phyloP scores from a whole-genome alignment of 2,797 vertebrate genomes.

The Echiichthys vipera region DNA sequence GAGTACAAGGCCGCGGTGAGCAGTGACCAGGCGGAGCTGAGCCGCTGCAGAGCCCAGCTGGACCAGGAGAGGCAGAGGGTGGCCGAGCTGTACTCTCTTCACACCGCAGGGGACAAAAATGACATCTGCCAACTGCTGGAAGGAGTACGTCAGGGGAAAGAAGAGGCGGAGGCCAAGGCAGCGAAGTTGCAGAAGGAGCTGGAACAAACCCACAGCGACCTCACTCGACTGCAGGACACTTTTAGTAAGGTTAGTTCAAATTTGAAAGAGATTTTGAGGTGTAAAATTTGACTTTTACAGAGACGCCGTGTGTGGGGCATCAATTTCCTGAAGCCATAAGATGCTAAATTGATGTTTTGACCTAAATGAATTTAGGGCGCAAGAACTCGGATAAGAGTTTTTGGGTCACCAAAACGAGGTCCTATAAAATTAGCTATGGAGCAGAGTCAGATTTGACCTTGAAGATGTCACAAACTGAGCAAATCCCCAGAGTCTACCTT shows the following conservation, averaged over 20 bases:
- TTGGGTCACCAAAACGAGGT: slow-evolving; percentile 18
- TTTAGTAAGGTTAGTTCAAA: slow-evolving; percentile 88
- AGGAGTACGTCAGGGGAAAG: slow-evolving; percentile 91
- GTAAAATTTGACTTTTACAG: background rate
- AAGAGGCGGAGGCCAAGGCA: slow-evolving; percentile 92
- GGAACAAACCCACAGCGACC: slow-evolving; percentile 88
- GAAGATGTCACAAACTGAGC: background rate
- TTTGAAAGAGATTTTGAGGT: background rate
- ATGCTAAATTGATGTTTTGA: slow-evolving; percentile 35
- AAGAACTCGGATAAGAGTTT: background rate
- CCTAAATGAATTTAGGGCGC: slow-evolving; percentile 8
- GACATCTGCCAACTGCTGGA: slow-evolving; percentile 95
- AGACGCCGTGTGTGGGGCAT: background rate
- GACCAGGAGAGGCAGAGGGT: slow-evolving; percentile 96
- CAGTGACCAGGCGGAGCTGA: slow-evolving; percentile 92
- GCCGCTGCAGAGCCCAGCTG: slow-evolving; percentile 90
- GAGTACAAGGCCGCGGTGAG: slow-evolving; percentile 91
- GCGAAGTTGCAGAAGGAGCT: slow-evolving; percentile 90
- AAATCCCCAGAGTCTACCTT: background rate
- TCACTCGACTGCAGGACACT: slow-evolving; percentile 89
- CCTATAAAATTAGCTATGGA: background rate
- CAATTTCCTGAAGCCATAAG: background rate
- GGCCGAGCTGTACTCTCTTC: slow-evolving; percentile 93
- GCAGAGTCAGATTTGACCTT: background rate
- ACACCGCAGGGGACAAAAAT: slow-evolving; percentile 92